Evolutionary conservation across 2,888 invertebrate species (phyloP).

Genomic region (Trisateles emortualis): DNA sequence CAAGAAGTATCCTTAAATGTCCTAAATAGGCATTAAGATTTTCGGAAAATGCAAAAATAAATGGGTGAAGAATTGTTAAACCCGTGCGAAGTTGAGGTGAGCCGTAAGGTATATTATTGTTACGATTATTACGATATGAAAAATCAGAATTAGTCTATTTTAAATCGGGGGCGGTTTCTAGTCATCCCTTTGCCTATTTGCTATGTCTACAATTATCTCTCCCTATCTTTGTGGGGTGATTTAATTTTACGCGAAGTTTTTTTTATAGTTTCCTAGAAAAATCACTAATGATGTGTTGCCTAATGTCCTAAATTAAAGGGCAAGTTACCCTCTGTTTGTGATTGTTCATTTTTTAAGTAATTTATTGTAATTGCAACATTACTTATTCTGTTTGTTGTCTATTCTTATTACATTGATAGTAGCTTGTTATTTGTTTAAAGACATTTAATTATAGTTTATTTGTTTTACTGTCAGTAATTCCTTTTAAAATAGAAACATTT

Average conservation of each 20-base stretch:
- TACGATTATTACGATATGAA: not conserved
- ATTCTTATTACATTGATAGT: not conserved
- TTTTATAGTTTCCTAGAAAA: constrained; percentile 16
- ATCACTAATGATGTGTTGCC: constrained; percentile 2
- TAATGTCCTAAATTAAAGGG: constrained; percentile 21
- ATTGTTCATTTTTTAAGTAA: constrained; percentile 14
- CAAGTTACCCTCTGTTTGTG: constrained; percentile 7
- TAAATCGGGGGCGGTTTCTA: not conserved
- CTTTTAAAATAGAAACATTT: not conserved
- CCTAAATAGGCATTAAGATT: too few relatives aligned
- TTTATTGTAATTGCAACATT: constrained; percentile 28
- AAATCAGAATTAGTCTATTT: not conserved
- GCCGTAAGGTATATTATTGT: too few relatives aligned
- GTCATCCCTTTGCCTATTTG: not conserved
- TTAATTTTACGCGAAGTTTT: not conserved
- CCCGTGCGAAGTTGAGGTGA: too few relatives aligned
- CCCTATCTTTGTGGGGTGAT: not conserved
- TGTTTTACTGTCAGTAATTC: not conserved
- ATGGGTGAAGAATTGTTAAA: too few relatives aligned
- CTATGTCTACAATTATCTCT: not conserved
- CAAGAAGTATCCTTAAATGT: too few relatives aligned
- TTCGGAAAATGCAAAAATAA: too few relatives aligned
- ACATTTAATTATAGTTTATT: not conserved
- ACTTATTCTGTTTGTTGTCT: constrained; percentile 26
- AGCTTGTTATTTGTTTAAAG: not conserved